Conservation (phyloP, 2,113 vertebrate genomes). For the Acinonyx jubatus region DNA sequence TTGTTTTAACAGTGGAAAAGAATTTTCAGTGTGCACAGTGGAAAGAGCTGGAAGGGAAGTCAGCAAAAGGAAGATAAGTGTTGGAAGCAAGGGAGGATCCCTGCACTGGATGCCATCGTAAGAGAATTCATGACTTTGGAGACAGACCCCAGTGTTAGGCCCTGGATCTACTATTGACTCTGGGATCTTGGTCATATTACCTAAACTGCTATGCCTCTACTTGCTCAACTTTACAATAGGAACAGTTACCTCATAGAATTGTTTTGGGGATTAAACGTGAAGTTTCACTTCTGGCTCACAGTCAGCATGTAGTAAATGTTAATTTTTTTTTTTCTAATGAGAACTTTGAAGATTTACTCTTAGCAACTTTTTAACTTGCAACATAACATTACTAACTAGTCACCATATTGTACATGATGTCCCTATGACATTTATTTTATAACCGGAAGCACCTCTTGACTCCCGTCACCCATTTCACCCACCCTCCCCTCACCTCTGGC, state of each 20-base stretch:
- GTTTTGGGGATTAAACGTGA: neutral
- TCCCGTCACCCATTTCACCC: neutral
- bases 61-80: conserved; percentile 40
- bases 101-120: neutral
- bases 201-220: neutral
- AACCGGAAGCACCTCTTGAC: neutral
- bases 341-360: neutral
- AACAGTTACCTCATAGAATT: neutral
- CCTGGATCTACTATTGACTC: neutral
- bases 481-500: neutral
- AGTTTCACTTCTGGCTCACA: neutral
- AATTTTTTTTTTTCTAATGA: neutral
- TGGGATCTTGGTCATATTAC: neutral
- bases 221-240: neutral
- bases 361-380: neutral
- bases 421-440: neutral
- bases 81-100: conserved; percentile 50
- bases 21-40: neutral
- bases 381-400: neutral
- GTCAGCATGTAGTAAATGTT: neutral
- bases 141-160: neutral
- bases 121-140: neutral
- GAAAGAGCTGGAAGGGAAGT: conserved; percentile 65
- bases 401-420: neutral
- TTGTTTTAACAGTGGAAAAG: conserved; percentile 19